Conservation (phyloP, 35 echinoderm and acorn worm species). For the Lytechinus variegatus region DNA sequence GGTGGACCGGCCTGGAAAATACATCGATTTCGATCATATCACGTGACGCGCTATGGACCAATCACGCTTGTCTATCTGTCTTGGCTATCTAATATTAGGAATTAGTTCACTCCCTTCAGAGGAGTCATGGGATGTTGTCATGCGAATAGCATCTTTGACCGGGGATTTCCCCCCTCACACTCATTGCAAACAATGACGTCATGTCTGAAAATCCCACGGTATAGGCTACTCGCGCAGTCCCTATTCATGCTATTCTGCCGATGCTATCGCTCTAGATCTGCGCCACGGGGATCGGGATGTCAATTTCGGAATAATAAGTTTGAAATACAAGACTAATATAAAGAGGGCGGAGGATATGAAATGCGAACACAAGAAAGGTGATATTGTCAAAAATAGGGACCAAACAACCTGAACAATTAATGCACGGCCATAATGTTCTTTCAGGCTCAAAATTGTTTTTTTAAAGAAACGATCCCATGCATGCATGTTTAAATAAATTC, state of each 20-base stretch:
- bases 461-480: no score
- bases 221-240: neutral
- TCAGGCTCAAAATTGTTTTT: no score
- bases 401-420: neutral
- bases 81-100: no score
- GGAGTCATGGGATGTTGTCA: neutral
- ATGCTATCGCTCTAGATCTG: no score
- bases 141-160: neutral
- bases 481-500: no score
- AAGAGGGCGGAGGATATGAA: neutral
- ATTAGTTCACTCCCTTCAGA: neutral
- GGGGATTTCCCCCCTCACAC: neutral
- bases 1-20: no score
- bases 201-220: neutral
- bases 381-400: neutral
- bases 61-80: no score
- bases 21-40: no score
- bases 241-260: neutral
- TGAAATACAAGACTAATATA: neutral
- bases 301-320: neutral
- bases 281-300: no score
- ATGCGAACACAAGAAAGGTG: neutral
- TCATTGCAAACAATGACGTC: conserved; percentile 10
- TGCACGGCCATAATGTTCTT: no score
- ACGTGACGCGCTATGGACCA: no score